phyloP scores from a whole-genome alignment of 2,888 invertebrate species.

The Cantharis rufa region DNA sequence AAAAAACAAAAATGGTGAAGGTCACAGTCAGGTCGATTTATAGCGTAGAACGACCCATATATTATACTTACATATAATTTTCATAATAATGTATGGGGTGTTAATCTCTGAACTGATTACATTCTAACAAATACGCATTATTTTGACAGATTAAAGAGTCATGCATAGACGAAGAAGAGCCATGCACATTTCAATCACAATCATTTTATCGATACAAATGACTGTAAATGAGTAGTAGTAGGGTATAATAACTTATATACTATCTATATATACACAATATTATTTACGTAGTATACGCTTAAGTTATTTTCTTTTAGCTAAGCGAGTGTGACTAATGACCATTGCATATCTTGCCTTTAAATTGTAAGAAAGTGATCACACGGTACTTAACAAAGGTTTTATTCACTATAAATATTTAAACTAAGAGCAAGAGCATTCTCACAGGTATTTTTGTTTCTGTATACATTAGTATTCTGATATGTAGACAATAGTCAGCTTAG shows the following conservation, averaged over 20 bases:
- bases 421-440: slow-evolving; percentile 14
- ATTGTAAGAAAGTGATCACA: slow-evolving; percentile 17
- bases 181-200: not conserved
- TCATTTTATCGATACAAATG: not conserved
- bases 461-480: slow-evolving; percentile 35
- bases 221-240: not conserved
- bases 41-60: no score
- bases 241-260: not conserved
- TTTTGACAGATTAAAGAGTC: not conserved
- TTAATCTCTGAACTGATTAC: not conserved
- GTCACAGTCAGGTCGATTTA: no score
- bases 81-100: not conserved
- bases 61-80: not conserved
- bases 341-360: slow-evolving; percentile 3
- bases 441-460: slow-evolving; percentile 18
- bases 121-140: not conserved
- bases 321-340: slow-evolving; percentile 26
- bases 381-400: slow-evolving; percentile 18
- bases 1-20: no score
- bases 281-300: not conserved
- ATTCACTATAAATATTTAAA: slow-evolving; percentile 8
- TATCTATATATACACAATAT: not conserved
- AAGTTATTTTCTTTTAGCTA: slow-evolving; percentile 8
- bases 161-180: not conserved
- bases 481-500: slow-evolving; percentile 33